Conservation (phyloP, 2,113 vertebrate genomes). For the Chauna torquata region DNA sequence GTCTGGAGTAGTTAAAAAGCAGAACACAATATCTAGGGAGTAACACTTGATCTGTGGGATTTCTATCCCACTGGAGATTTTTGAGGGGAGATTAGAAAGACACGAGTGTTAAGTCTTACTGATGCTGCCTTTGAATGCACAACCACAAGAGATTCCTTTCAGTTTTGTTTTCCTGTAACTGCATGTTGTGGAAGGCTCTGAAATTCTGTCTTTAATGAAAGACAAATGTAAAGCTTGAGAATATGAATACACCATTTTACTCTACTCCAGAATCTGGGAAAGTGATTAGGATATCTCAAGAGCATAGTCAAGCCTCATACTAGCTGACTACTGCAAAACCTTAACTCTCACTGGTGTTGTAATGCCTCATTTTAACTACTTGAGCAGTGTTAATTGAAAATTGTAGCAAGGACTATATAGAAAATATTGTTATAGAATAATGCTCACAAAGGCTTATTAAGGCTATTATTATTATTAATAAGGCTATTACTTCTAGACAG, state of each 20-base stretch:
- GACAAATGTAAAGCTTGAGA: conserved; percentile 20
- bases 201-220: not conserved
- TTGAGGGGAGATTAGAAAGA: conserved; percentile 47
- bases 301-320: not conserved
- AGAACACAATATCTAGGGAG: not conserved
- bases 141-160: conserved; percentile 13
- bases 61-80: not conserved
- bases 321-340: not conserved
- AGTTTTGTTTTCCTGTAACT: conserved; percentile 15
- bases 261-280: not conserved
- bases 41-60: not conserved
- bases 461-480: no score
- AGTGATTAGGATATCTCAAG: not conserved
- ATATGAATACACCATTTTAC: not conserved
- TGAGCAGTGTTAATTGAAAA: not conserved
- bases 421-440: not conserved
- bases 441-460: not conserved
- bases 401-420: not conserved
- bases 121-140: conserved; percentile 14
- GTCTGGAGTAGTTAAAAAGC: not conserved
- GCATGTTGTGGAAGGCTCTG: not conserved
- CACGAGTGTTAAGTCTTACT: not conserved
- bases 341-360: not conserved
- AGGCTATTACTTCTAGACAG: no score
- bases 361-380: not conserved